Evolutionary conservation across 1,140 invertebrate genomes (phyloP), one percentile per base, ranked within the genome.

Genomic region (Euglossa dilemma): DNA sequence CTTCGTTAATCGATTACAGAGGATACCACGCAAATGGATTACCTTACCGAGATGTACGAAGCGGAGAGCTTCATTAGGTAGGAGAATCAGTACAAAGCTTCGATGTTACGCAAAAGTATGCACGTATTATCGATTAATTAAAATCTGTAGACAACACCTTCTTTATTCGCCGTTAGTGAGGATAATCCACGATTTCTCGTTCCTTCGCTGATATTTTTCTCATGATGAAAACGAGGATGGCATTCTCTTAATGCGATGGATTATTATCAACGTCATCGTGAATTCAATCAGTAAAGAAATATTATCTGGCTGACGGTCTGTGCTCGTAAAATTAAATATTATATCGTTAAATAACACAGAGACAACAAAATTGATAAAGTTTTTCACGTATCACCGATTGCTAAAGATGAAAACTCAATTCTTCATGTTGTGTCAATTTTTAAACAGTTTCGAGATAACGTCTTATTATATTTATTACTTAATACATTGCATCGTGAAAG

Each of bases 1-100:
- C 76, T 90, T 90, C 87, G 14, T 86, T 90, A 85, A 74, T 87
- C 88, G 66, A 87, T 90, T 85, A 80, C 47, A 14, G 23, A 23
- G 69, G 57, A 75, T 73, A 73, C 25, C 18, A 43, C 45, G 47
- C 72, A 69, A 69, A 79, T 28, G 72, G 73, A 76, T 85, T 77
- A 85, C 47, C 36, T 9, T 47, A n/a, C 25, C n/a, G 76, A 79
- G 69, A 71, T 80, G 57, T 25, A 45, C 36, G 52, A 75, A 52
- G 70, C 23, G 18, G 25, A 50, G 50, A 25, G 25, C 23, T 69
- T 70, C 54, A 54, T 67, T 52, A n/a, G 63, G 36, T 25, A 5
- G n/a, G n/a, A 70, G 80, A 57, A 70, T 77, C 63, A 56, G 80
- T 69, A 56, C 36, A 83, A 86, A 76, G 25, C 67, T 45, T 9